phyloP scores from a whole-genome alignment of 1,140 invertebrate genomes.

The Philopotamus ludificatus region DNA sequence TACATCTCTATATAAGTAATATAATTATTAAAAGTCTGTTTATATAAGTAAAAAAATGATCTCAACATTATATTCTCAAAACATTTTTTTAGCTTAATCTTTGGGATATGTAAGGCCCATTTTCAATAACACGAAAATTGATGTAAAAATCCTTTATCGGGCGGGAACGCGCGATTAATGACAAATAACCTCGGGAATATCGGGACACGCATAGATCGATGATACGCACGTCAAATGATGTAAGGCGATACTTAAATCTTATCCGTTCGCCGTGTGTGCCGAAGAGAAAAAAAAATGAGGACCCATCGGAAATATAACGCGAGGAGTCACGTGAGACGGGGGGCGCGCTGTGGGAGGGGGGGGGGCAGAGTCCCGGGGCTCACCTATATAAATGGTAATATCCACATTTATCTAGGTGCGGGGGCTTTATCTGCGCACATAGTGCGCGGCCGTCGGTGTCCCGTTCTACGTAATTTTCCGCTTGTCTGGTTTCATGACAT shows the following conservation, averaged over 20 bases:
- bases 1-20: too few relatives aligned
- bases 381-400: slow-evolving; percentile 43
- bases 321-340: not conserved
- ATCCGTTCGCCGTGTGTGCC: not conserved
- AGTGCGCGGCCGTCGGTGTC: slow-evolving; percentile 35
- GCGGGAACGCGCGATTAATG: too few relatives aligned
- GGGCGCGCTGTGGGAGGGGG: not conserved
- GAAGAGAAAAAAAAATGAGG: not conserved
- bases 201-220: not conserved
- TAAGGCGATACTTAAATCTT: slow-evolving; percentile 5
- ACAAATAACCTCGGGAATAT: not conserved
- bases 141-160: too few relatives aligned
- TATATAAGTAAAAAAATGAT: too few relatives aligned
- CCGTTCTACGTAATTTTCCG: slow-evolving; percentile 42
- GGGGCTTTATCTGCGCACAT: slow-evolving; percentile 39
- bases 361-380: slow-evolving; percentile 11
- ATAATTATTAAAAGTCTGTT: too few relatives aligned
- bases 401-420: slow-evolving; percentile 38
- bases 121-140: too few relatives aligned
- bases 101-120: too few relatives aligned
- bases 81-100: too few relatives aligned
- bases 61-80: too few relatives aligned
- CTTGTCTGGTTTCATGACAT: slow-evolving; percentile 42
- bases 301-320: not conserved
- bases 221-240: slow-evolving; percentile 1